Percentiles rank a stretch among this genome's conserved stretches.
Evolutionary conservation across 2,888 invertebrate genomes (phyloP).

Genomic region (Drosophila sordidula): DNA sequence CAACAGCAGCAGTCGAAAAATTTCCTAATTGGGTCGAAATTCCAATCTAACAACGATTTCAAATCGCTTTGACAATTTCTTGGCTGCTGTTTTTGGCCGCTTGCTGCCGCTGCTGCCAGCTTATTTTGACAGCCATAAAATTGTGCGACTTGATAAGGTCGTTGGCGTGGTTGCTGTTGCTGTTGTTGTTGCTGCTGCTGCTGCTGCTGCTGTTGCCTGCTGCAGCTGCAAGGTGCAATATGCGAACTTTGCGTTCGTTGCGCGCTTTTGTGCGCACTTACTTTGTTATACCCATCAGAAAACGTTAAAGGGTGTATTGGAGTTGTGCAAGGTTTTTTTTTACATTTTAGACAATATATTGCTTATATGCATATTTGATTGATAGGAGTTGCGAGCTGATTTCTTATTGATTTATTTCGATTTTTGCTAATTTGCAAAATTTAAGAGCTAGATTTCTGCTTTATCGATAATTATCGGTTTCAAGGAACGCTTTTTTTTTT

Average conservation of each 20-base stretch:
- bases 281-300: not conserved
- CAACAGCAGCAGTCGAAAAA: conserved; percentile 58
- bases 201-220: not conserved
- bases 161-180: conserved; percentile 15
- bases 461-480: no score
- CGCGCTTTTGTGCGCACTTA: conserved; percentile 33
- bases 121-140: conserved; percentile 52
- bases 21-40: conserved; percentile 83
- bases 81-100: conserved; percentile 41
- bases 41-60: conserved; percentile 82
- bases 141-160: conserved; percentile 49
- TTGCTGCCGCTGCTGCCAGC: conserved; percentile 33
- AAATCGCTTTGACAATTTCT: conserved; percentile 55
- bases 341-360: not conserved
- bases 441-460: no score
- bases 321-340: no score
- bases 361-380: not conserved
- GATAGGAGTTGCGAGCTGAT: no score
- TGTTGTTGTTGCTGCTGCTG: not conserved
- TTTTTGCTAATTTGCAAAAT: no score
- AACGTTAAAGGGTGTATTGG: not conserved
- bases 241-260: conserved; percentile 35
- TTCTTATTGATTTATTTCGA: no score
- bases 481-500: no score
- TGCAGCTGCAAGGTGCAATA: conserved; percentile 34